These are phyloP conservation scores for Bucorvus abyssinicus DNA, from an alignment of 2,797 vertebrate species.

Conservation along the genomic window DNA sequence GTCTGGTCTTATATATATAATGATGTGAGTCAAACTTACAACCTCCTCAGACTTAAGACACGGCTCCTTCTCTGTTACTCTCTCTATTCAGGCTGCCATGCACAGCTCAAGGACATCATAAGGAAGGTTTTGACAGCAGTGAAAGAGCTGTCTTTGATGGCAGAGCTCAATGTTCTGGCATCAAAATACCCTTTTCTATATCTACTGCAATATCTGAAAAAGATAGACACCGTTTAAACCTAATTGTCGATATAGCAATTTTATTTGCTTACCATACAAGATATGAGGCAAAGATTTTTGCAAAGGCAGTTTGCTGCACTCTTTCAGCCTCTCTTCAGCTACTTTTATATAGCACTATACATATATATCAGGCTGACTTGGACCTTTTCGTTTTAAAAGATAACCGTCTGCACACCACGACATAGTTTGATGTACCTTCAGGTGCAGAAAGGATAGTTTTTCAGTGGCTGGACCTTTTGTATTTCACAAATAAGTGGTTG, in stretches of 20 bases:
- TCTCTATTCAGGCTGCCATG: rapidly evolving
- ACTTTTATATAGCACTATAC: not conserved
- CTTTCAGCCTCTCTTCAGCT: not conserved
- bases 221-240: not conserved
- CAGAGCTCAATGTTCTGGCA: rapidly evolving
- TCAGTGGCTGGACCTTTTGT: not conserved
- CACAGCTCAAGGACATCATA: not conserved
- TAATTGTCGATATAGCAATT: not conserved
- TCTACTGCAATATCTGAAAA: not conserved
- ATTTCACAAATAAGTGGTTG: not conserved
- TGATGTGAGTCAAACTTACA: not conserved
- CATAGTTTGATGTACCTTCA: not conserved
- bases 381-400: not conserved
- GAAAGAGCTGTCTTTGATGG: not conserved
- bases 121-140: not conserved
- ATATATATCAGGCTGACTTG: not conserved
- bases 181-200: not conserved
- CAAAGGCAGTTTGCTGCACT: not conserved
- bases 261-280: not conserved
- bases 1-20: not conserved
- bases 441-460: not conserved
- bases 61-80: rapidly evolving
- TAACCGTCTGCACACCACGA: not conserved
- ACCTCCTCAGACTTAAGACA: not conserved
- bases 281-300: not conserved